These are phyloP conservation scores for Drosophila anomalipes DNA, from an alignment of 2,888 invertebrate genomes.

Conservation along the genomic window DNA sequence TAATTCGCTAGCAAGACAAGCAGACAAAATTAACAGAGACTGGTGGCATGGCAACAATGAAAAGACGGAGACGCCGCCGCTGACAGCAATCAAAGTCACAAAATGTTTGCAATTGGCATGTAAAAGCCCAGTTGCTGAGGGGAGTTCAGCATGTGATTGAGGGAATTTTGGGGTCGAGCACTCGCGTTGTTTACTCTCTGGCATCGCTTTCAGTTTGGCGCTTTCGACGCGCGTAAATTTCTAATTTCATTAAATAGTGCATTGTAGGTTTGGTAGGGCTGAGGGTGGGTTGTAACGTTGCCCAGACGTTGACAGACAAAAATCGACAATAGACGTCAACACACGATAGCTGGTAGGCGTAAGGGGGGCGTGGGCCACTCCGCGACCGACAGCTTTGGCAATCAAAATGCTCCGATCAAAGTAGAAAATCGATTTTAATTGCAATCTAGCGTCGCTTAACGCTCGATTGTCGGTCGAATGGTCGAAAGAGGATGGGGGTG, in stretches of 20 bases:
- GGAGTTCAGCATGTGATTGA: not conserved
- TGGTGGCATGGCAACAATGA: constrained; percentile 11
- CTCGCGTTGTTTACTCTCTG: not conserved
- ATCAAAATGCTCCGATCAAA: constrained; percentile 77
- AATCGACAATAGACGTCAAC: constrained; percentile 80
- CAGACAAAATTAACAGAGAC: constrained; percentile 21
- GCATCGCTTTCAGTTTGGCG: constrained; percentile 44
- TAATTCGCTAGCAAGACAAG: constrained; percentile 1
- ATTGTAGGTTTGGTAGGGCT: not conserved
- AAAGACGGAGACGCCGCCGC: not conserved
- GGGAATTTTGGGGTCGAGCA: not conserved
- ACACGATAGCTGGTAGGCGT: constrained; percentile 23
- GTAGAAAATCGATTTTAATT: constrained; percentile 79
- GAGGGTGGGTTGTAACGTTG: constrained; percentile 11
- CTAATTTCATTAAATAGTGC: constrained; percentile 75
- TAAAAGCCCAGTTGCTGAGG: constrained; percentile 29
- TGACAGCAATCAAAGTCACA: constrained; percentile 66
- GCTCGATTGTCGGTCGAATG: constrained; percentile 49
- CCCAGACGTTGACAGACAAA: constrained; percentile 77
- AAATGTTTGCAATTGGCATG: constrained; percentile 69
- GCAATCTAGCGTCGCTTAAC: constrained; percentile 69
- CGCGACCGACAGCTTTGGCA: constrained; percentile 64
- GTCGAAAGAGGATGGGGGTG: not conserved
- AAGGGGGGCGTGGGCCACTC: constrained; percentile 22
- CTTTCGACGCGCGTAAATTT: constrained; percentile 65